These are phyloP conservation scores for Drosophila takahashii DNA, from an alignment of 1,140 invertebrate species.

Conservation along the genomic window DNA sequence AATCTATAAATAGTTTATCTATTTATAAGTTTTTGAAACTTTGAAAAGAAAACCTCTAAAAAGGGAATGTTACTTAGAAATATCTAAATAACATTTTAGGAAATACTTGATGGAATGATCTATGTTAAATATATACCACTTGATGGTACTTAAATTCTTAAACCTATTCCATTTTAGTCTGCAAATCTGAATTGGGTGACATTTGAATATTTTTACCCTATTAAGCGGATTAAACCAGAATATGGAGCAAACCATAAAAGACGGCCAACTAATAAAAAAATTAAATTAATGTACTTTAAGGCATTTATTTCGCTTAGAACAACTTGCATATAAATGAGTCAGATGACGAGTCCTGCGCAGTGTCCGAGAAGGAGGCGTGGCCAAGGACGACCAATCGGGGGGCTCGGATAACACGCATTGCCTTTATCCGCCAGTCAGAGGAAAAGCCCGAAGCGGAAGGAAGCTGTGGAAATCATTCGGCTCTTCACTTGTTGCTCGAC, in stretches of 20 bases:
- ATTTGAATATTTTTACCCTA: slow-evolving; percentile 28
- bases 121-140: too few relatives aligned
- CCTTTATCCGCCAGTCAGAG: slow-evolving; percentile 70
- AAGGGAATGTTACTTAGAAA: too few relatives aligned
- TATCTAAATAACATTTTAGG: too few relatives aligned
- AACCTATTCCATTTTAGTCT: background rate
- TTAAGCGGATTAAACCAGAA: slow-evolving; percentile 21
- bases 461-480: slow-evolving; percentile 49
- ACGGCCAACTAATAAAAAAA: slow-evolving; percentile 39
- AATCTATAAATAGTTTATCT: background rate
- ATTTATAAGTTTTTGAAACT: background rate
- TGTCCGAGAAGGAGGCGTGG: slow-evolving; percentile 44
- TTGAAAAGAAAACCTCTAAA: background rate
- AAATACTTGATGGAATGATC: too few relatives aligned
- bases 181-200: background rate
- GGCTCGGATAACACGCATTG: slow-evolving; percentile 70
- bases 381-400: slow-evolving; percentile 42
- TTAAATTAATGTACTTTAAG: slow-evolving; percentile 53
- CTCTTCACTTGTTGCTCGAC: slow-evolving; percentile 62
- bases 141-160: background rate
- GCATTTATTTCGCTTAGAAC: slow-evolving; percentile 46
- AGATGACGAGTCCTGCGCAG: slow-evolving; percentile 60
- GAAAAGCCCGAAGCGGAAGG: slow-evolving; percentile 27
- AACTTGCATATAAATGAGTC: slow-evolving; percentile 12
- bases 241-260: slow-evolving; percentile 26